phyloP scores from a whole-genome alignment of 2,113 vertebrate species.

The Microcebus jonahi region DNA sequence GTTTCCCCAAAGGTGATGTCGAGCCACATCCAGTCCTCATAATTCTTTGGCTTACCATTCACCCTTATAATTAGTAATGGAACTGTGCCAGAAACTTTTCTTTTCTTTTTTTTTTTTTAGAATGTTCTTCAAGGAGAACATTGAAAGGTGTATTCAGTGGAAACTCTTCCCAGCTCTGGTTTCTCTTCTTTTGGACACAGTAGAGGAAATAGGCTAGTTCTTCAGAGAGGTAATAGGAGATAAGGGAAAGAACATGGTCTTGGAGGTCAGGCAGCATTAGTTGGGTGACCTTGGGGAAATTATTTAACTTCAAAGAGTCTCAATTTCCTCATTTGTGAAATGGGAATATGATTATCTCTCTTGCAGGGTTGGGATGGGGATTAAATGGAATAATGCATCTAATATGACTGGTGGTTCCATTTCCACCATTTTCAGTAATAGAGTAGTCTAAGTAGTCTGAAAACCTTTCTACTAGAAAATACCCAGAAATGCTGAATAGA shows the following conservation, averaged over 20 bases:
- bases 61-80: constrained; percentile 71
- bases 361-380: not conserved
- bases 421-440: not conserved
- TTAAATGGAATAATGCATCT: not conserved
- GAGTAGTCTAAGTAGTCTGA: not conserved
- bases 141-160: constrained; percentile 24
- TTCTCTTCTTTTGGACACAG: not conserved
- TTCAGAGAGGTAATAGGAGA: constrained; percentile 1
- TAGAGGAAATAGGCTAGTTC: not conserved
- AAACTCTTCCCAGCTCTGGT: constrained; percentile 32
- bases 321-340: constrained; percentile 30
- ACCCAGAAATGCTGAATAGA: constrained; percentile 3
- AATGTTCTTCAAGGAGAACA: constrained; percentile 54
- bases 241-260: not conserved
- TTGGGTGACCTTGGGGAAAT: constrained; percentile 34
- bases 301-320: not conserved
- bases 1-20: constrained; percentile 46
- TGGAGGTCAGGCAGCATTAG: constrained; percentile 16
- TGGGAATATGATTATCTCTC: not conserved
- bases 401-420: not conserved
- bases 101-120: constrained; percentile 10
- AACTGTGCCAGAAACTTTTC: not conserved
- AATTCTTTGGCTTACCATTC: constrained; percentile 60
- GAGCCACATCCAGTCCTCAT: constrained; percentile 23
- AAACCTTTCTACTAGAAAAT: constrained; percentile 12